phyloP scores from a whole-genome alignment of 2,888 invertebrate genomes.

The Thereva unica region DNA sequence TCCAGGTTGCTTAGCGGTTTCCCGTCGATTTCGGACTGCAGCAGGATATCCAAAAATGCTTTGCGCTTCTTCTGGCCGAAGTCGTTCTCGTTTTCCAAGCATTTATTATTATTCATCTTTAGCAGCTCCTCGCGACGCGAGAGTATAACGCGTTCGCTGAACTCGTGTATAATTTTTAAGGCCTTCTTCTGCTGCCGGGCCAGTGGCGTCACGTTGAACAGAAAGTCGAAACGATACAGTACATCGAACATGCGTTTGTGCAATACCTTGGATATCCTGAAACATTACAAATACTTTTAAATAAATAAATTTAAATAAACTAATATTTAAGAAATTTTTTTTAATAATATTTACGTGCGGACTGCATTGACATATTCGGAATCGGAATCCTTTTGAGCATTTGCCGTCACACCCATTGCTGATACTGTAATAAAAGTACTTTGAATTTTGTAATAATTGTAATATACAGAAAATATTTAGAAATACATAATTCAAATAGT shows the following conservation, averaged over 20 bases:
- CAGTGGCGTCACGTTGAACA: slow-evolving; percentile 61
- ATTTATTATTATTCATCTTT: neutral
- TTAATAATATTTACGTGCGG: slow-evolving; percentile 62
- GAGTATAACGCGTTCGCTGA: slow-evolving; percentile 63
- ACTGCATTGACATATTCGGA: slow-evolving; percentile 77
- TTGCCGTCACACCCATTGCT: slow-evolving; percentile 78
- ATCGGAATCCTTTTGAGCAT: slow-evolving; percentile 71
- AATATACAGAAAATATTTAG: too few relatives aligned
- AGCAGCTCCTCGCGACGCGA: slow-evolving; percentile 56
- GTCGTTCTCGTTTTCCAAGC: slow-evolving; percentile 43
- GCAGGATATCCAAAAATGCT: slow-evolving; percentile 68
- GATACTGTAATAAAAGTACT: slow-evolving; percentile 65
- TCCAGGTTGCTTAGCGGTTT: slow-evolving; percentile 62
- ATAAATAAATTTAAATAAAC: neutral
- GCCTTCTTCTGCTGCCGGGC: slow-evolving; percentile 63
- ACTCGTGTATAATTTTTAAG: slow-evolving; percentile 60
- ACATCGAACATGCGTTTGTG: slow-evolving; percentile 57
- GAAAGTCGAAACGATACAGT: slow-evolving; percentile 52
- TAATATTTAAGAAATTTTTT: neutral
- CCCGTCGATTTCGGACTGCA: slow-evolving; percentile 64
- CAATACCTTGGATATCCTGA: slow-evolving; percentile 53
- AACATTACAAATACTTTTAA: neutral
- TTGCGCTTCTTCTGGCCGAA: slow-evolving; percentile 63
- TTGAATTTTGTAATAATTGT: too few relatives aligned
- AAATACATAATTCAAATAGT: too few relatives aligned